Evolutionary conservation across 2,113 vertebrate species (phyloP), one percentile per base, ranked within the genome.

Genomic region (Cochlearius cochlearius): DNA sequence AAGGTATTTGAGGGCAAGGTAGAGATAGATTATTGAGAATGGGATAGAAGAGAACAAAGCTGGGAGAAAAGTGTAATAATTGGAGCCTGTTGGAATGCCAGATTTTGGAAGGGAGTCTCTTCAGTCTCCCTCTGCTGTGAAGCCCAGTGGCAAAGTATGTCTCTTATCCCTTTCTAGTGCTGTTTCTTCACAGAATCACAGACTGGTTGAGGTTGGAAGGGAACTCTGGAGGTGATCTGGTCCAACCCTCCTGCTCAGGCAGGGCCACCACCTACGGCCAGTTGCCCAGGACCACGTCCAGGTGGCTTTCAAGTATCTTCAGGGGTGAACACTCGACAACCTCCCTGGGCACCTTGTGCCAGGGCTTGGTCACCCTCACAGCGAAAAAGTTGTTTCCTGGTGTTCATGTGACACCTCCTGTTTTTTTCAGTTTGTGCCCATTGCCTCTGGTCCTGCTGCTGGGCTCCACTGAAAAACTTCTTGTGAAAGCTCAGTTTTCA

Each of bases 271-370:
- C 41, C 41, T 41, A 1, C 23, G 39, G 11, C 26, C 39, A 12
- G 8, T 34, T 80, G 39, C 12, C 34, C n/a, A 43, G 34, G 26
- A 15, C 29, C 13, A 3, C 2, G 7, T 53, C 62, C 62, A 22
- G 12, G 7, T 34, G 12, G 12, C 39, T 67, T 56, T 50, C 2
- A 2, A 27, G 8, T 41, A 8, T 71, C 15, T n/a, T 74, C 25
- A 36, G 12, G 16, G 2, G 7, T 32, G 26, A 26, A 17, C 3
- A 7, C 12, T 62, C 12, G 7, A 7, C 32, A 63, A 0, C 15
- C 15, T 71, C 15, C 18, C n/a, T 27, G 55, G 36, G 19, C 23
- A 76, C 16, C n/a, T 22, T 58, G 30, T 62, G 63, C 41, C 41
- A 41, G 41, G 41, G 41, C 56, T 87, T 5, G 4, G 50, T 43